Evolutionary conservation across 2,113 vertebrate genomes (phyloP).

Genomic region (Pelodiscus sinensis): DNA sequence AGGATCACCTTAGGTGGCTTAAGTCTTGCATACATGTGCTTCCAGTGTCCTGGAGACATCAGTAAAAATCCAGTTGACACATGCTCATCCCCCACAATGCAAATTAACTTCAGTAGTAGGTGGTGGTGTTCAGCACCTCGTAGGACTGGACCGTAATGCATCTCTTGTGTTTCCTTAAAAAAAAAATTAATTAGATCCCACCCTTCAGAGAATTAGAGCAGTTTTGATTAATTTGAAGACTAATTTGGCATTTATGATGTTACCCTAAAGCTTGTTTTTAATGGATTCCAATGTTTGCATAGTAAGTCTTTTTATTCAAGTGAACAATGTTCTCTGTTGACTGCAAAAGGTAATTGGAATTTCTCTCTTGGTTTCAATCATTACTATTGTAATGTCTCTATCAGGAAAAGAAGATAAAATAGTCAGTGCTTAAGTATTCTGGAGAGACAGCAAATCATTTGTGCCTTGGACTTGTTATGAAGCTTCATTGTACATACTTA

Average conservation of each 20-base stretch:
- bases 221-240: constrained; percentile 32
- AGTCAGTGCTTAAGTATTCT: neutral
- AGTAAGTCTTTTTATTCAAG: neutral
- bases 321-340: neutral
- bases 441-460: neutral
- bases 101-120: neutral
- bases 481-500: neutral
- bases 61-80: neutral
- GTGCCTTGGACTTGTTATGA: neutral
- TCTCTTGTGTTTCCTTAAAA: neutral
- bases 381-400: neutral
- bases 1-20: neutral
- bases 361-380: neutral
- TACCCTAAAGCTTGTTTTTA: neutral
- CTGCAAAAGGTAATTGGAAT: neutral
- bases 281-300: neutral
- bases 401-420: neutral
- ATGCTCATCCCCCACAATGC: neutral
- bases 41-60: neutral
- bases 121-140: neutral
- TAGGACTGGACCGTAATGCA: neutral
- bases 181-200: neutral
- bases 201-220: neutral
- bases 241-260: neutral
- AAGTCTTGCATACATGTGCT: neutral